phyloP scores from a whole-genome alignment of 2,113 vertebrate genomes.

The Ginglymostoma cirratum region DNA sequence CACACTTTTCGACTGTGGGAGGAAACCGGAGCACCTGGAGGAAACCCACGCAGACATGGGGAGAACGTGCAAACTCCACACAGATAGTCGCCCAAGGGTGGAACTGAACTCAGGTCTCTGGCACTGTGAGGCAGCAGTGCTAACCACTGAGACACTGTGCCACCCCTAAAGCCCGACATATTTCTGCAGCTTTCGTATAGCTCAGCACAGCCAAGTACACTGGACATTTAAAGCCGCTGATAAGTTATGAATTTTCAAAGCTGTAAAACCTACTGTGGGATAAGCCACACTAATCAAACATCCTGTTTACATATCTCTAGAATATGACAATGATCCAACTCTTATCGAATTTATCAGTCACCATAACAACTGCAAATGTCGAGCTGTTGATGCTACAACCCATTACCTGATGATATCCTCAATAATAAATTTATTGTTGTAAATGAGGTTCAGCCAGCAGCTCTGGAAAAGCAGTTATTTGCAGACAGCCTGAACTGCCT shows the following conservation, averaged over 20 bases:
- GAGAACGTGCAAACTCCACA: too few species aligned
- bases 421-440: slow-evolving; percentile 50
- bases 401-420: slow-evolving; percentile 45
- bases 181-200: too few species aligned
- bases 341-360: not conserved
- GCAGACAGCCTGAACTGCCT: slow-evolving; percentile 42
- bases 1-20: too few species aligned
- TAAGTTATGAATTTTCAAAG: not conserved
- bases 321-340: not conserved
- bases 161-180: too few species aligned
- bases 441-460: slow-evolving; percentile 47
- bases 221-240: not conserved
- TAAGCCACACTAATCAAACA: not conserved
- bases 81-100: too few species aligned
- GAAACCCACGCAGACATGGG: too few species aligned
- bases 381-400: slow-evolving; percentile 41
- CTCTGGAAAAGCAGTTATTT: slow-evolving; percentile 45
- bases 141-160: too few species aligned
- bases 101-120: too few species aligned
- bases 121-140: too few species aligned
- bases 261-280: not conserved
- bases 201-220: too few species aligned
- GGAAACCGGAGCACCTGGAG: too few species aligned
- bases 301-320: not conserved
- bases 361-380: slow-evolving; percentile 43